Conservation (phyloP, 2,113 vertebrate genomes). For the Pseudopodoces humilis region DNA sequence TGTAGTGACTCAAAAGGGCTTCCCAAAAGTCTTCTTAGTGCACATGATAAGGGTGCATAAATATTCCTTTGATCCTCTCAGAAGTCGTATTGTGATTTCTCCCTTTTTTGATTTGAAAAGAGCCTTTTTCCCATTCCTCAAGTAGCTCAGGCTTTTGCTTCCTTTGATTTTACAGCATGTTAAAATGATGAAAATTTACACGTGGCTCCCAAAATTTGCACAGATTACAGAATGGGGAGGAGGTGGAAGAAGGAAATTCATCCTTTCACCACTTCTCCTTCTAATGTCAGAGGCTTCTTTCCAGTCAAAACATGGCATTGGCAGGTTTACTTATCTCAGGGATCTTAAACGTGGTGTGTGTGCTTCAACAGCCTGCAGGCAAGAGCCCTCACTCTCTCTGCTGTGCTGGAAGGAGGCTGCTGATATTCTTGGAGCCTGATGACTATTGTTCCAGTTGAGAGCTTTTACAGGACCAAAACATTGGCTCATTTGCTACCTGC, state of each 20-base stretch:
- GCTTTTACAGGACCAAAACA: conserved; percentile 22
- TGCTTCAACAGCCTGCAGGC: not conserved
- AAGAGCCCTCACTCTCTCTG: not conserved
- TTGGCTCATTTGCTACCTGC: conserved; percentile 25
- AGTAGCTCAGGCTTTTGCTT: not conserved
- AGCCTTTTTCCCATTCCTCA: not conserved
- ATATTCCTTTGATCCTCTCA: not conserved
- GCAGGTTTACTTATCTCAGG: conserved; percentile 3
- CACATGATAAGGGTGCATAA: not conserved
- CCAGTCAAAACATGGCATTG: conserved; percentile 1
- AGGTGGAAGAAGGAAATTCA: not conserved
- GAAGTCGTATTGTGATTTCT: not conserved
- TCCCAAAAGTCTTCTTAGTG: not conserved
- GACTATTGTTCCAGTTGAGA: not conserved
- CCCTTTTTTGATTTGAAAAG: not conserved
- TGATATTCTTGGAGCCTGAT: not conserved
- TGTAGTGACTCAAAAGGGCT: not conserved
- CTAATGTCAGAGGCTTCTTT: not conserved
- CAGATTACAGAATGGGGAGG: not conserved
- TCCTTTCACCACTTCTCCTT: not conserved
- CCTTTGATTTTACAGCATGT: not conserved
- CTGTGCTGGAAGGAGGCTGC: not conserved
- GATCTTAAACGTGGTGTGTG: not conserved
- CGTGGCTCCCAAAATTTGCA: not conserved
- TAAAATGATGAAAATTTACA: not conserved